Evolutionary conservation across 2,797 vertebrate genomes (phyloP).

Genomic region (Acridotheres tristis): DNA sequence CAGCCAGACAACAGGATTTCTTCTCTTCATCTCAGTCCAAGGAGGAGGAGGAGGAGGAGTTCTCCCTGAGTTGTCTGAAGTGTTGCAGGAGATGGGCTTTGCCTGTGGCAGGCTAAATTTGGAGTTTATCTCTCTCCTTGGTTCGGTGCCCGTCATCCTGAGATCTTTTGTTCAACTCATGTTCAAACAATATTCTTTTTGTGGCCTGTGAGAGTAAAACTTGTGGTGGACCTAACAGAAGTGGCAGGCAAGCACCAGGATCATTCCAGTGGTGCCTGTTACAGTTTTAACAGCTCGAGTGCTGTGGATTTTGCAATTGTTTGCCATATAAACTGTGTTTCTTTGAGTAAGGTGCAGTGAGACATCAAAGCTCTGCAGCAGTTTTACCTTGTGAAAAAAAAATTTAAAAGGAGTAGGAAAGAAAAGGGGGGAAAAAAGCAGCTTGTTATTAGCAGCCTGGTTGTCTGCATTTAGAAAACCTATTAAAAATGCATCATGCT

Average conservation of each 20-base stretch:
- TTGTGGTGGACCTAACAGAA: neutral
- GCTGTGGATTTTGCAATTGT: neutral
- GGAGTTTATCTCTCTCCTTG: neutral
- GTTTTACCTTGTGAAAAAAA: slow-evolving; percentile 30
- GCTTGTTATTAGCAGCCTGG: slow-evolving; percentile 65
- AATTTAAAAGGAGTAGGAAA: neutral
- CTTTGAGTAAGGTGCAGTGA: slow-evolving; percentile 21
- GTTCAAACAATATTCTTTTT: neutral
- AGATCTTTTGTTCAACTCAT: neutral
- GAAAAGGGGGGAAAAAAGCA: neutral
- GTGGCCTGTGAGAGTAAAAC: neutral
- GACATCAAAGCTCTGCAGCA: slow-evolving; percentile 29
- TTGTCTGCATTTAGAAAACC: slow-evolving; percentile 61
- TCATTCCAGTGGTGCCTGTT: neutral
- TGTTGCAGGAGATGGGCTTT: slow-evolving; percentile 25
- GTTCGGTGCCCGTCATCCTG: slow-evolving; percentile 17
- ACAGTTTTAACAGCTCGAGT: neutral
- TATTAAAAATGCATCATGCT: slow-evolving; percentile 72
- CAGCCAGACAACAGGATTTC: neutral
- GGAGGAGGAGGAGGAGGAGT: neutral
- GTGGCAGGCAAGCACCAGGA: neutral
- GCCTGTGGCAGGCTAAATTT: slow-evolving; percentile 12
- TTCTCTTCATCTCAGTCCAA: neutral
- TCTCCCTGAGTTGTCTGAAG: neutral
- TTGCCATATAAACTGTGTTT: neutral